Base-by-base conservation (phyloP, 2,797 vertebrate genomes). In the Apogon talboti region DNA sequence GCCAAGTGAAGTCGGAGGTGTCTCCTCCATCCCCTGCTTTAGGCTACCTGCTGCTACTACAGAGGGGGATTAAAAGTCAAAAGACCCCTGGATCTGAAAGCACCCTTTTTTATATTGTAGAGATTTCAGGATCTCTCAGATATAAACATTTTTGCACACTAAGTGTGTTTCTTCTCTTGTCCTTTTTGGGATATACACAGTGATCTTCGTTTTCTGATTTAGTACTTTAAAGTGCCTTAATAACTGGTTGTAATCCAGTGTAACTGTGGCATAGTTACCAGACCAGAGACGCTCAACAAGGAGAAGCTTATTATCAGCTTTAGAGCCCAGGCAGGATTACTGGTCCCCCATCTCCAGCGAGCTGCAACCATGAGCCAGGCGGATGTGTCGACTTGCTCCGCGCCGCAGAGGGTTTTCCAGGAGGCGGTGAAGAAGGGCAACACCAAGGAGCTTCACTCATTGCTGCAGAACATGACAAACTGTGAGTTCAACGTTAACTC, bases 401-500 rank as follows among this genome's bases (percentile, higher is more conserved):
- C 94, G 76, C 95, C 96, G 76, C 96, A 95, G 92, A 93, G 96
- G 60, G 94, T 98, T 63, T 98, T 99, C 93, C 97, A 98, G 91
- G 97, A 98, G 94, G 97, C 97, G 43, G 97, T 99, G 92, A 95
- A 96, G 89, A 93, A 94, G 46, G 97, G 97, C 58, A 99, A 98
- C 94, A 96, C 97, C 78, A 95, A 95, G 92, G 97, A 97, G 92
- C 94, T 99, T 73, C 97, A 97, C 86, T 96, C 96, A 11, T 92
- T 99, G 86, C 93, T 99, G 82, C 97, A 98, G 90, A 96, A 95
- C 92, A 98, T 98, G 97, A 96, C 94, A 61, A 96, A 94, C 95
- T 98, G 97, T 92, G 97, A 98, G 91, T 97, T 99, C 94, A 99
- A 99, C 92, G 97, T 99, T 74, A 99, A 99, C 92, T 97, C 96